Percentiles rank a stretch among this genome's conserved stretches.
These are phyloP conservation scores for Maconellicoccus hirsutus DNA, from an alignment of 1,140 invertebrate genomes.

Conservation along the genomic window DNA sequence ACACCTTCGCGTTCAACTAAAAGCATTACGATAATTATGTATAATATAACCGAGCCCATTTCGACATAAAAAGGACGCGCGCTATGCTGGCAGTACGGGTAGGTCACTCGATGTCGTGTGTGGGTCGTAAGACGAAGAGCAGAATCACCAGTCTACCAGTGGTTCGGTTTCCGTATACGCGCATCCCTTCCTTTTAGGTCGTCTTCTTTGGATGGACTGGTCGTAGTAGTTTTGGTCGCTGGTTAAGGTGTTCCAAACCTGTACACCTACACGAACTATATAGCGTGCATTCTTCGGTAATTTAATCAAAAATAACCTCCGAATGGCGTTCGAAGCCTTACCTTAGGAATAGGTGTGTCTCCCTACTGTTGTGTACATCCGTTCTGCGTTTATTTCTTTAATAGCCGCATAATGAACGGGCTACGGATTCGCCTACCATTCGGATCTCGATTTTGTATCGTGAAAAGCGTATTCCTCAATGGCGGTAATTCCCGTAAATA, in stretches of 20 bases:
- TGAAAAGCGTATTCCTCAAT: no score
- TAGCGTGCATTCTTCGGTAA: conserved; percentile 2
- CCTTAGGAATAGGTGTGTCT: background rate
- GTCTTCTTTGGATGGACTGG: background rate
- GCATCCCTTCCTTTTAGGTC: background rate
- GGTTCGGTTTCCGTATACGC: background rate
- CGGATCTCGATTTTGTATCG: no score
- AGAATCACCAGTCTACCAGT: background rate
- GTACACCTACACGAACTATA: background rate
- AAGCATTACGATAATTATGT: background rate
- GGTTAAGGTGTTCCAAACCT: background rate
- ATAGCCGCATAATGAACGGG: no score
- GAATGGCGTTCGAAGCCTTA: background rate
- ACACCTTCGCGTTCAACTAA: background rate
- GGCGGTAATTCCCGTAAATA: no score
- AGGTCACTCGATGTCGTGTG: conserved; percentile 2
- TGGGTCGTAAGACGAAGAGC: background rate
- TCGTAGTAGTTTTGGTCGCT: background rate
- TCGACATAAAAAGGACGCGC: background rate
- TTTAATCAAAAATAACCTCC: conserved; percentile 9
- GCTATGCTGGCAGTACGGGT: background rate
- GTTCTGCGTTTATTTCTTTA: no score
- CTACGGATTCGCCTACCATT: no score
- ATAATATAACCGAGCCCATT: background rate
- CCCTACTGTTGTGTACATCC: background rate